A percentile compares a stretch with the other conserved stretches of the same genome.
Evolutionary conservation across 1,140 invertebrate genomes (phyloP).

Genomic region (Anoplolepis gracilipes): DNA sequence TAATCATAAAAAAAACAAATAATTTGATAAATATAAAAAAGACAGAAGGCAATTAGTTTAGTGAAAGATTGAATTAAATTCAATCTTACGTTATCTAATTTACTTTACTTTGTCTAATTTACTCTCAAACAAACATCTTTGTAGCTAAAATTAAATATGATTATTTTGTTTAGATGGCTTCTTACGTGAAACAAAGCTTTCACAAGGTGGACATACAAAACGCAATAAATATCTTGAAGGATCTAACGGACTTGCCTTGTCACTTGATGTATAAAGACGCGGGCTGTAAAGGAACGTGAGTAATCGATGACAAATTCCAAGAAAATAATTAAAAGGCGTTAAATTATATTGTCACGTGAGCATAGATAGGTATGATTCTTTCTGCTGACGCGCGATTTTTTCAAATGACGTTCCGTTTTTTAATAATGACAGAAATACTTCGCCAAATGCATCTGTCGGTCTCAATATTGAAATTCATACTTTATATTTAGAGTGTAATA

Average conservation of each 20-base stretch:
- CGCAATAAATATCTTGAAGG: slow-evolving; percentile 80
- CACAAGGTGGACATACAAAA: slow-evolving; percentile 70
- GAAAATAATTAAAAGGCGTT: not conserved
- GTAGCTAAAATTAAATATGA: slow-evolving; percentile 1
- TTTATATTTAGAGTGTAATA: not conserved
- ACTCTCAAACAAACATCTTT: not conserved
- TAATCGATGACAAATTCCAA: not conserved
- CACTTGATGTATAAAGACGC: slow-evolving; percentile 72
- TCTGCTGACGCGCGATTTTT: not conserved
- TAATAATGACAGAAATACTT: not conserved
- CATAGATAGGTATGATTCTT: not conserved
- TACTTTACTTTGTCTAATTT: not conserved
- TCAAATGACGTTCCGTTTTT: not conserved
- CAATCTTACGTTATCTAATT: too few species aligned
- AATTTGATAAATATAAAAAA: slow-evolving; percentile 6
- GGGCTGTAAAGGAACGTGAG: slow-evolving; percentile 60
- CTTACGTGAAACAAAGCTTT: slow-evolving; percentile 28
- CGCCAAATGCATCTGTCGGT: not conserved
- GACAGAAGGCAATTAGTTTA: not conserved
- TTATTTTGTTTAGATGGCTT: slow-evolving; percentile 63
- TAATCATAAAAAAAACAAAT: not conserved
- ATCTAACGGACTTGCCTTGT: slow-evolving; percentile 82
- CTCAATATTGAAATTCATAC: not conserved
- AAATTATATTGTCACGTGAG: not conserved
- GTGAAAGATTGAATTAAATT: not conserved